These are phyloP conservation scores for Polypedilum pembai DNA, from an alignment of 1,140 invertebrate genomes.

Conservation along the genomic window DNA sequence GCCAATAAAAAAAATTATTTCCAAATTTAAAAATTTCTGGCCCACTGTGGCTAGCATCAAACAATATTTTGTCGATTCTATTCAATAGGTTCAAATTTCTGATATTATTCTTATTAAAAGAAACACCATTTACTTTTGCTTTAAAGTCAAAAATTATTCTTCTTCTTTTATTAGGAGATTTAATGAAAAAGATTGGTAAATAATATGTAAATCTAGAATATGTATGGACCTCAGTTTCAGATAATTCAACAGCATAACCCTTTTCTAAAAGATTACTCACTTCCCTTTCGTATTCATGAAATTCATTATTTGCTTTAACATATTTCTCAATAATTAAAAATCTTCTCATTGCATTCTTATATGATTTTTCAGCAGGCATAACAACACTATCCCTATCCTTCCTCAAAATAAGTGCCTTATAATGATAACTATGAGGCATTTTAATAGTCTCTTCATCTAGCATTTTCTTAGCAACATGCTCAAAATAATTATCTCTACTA, in stretches of 20 bases:
- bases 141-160: constrained; percentile 35
- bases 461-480: not conserved
- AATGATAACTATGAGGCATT: not conserved
- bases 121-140: constrained; percentile 31
- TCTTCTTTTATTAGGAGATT: constrained; percentile 35
- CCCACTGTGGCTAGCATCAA: too few relatives aligned
- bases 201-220: constrained; percentile 33
- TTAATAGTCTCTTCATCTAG: not conserved
- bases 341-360: not conserved
- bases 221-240: not conserved
- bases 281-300: not conserved
- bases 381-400: not conserved
- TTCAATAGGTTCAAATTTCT: constrained; percentile 35
- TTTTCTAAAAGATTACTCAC: constrained; percentile 26
- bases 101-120: constrained; percentile 34
- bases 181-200: constrained; percentile 35
- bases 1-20: too few relatives aligned
- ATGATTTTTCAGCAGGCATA: constrained; percentile 22
- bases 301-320: constrained; percentile 23
- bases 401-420: constrained; percentile 30
- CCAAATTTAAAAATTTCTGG: too few relatives aligned
- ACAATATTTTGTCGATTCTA: too few relatives aligned
- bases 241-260: constrained; percentile 30
- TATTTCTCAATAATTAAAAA: constrained; percentile 28
- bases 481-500: not conserved